Conservation (phyloP, 2,113 vertebrate genomes). For the Gymnorhina tibicen region DNA sequence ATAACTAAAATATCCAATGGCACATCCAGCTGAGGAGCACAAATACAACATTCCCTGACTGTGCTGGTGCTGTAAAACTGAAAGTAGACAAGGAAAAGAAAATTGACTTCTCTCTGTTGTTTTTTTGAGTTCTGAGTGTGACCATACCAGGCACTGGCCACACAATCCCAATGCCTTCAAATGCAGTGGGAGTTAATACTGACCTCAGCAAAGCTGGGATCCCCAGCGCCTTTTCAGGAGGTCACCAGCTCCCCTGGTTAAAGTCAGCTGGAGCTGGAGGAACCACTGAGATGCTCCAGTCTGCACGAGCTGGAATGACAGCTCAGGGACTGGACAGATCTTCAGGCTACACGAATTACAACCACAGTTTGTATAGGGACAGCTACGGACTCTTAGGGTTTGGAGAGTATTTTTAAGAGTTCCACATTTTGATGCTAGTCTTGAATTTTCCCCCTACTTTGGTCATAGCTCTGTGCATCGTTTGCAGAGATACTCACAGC, state of each 20-base stretch:
- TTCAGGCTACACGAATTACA: not conserved
- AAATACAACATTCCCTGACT: not conserved
- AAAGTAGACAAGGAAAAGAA: not conserved
- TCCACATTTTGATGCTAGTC: not conserved
- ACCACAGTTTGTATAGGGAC: fast-evolving
- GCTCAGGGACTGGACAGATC: not conserved
- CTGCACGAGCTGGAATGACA: fast-evolving
- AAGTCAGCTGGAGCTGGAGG: not conserved
- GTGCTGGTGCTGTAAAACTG: not conserved
- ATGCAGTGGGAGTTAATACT: not conserved
- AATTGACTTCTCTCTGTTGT: not conserved
- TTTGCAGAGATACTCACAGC: not conserved
- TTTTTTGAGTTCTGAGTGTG: not conserved
- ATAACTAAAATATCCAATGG: not conserved
- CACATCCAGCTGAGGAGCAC: not conserved
- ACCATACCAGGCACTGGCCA: not conserved
- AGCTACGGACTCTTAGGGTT: not conserved
- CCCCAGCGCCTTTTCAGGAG: not conserved
- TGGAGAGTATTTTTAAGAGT: not conserved
- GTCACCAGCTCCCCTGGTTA: not conserved
- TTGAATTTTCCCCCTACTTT: not conserved
- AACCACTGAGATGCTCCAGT: not conserved
- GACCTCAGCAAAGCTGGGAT: not conserved
- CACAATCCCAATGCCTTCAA: not conserved
- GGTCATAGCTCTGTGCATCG: not conserved